Conservation (phyloP, 1,140 invertebrate species). For the Cyclina sinensis region DNA sequence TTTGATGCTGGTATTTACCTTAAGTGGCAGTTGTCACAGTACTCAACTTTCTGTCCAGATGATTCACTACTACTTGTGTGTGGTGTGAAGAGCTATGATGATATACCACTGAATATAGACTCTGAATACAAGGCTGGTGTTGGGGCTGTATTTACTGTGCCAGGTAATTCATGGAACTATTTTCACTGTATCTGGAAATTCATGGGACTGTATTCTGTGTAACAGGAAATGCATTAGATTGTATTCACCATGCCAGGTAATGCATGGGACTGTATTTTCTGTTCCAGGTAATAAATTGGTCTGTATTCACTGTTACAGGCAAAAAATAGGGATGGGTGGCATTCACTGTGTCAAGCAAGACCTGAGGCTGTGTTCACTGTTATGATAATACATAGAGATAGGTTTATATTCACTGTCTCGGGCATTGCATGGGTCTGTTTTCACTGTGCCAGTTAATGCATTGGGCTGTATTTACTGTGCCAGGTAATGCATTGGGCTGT, state of each 20-base stretch:
- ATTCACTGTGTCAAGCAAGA: too few species aligned
- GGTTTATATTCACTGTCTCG: too few species aligned
- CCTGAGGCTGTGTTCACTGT: too few species aligned
- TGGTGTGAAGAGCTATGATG: constrained; percentile 64
- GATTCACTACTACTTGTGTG: constrained; percentile 92
- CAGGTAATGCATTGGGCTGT: too few species aligned
- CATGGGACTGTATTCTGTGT: too few species aligned
- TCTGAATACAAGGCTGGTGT: constrained; percentile 33
- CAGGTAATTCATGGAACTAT: constrained; percentile 89
- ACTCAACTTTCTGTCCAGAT: constrained; percentile 93
- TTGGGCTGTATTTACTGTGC: too few species aligned
- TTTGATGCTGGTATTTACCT: constrained; percentile 93
- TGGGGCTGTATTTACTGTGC: constrained; percentile 67
- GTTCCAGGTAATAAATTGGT: constrained; percentile 66
- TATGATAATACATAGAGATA: too few species aligned
- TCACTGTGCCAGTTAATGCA: too few species aligned
- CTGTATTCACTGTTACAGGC: too few species aligned
- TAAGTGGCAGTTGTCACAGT: constrained; percentile 95
- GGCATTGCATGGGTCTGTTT: too few species aligned
- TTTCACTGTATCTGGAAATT: not conserved
- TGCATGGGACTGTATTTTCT: constrained; percentile 63
- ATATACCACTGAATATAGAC: constrained; percentile 6
- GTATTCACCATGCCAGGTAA: not conserved
- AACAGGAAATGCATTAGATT: too few species aligned
- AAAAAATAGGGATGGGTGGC: too few species aligned